phyloP scores from a whole-genome alignment of 2,797 vertebrate species.

The Crocodylus rhombifer region DNA sequence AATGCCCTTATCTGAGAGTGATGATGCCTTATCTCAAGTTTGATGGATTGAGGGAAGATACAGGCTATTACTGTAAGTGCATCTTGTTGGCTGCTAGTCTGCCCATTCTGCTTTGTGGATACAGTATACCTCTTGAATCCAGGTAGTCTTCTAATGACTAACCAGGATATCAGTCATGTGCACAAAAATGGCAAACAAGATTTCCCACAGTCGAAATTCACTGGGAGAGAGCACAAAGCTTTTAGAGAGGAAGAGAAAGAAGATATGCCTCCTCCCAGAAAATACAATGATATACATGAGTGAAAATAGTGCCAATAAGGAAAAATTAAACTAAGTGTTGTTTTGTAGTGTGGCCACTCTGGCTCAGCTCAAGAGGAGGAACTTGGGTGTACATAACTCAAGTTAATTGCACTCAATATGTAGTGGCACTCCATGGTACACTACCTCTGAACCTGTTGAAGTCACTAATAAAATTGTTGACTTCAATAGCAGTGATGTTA shows the following conservation, averaged over 20 bases:
- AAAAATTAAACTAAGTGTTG: not conserved
- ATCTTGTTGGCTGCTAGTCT: not conserved
- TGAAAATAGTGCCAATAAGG: not conserved
- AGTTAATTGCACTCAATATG: not conserved
- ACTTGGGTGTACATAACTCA: not conserved
- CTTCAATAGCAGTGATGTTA: not conserved
- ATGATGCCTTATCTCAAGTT: not conserved
- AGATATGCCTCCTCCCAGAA: not conserved
- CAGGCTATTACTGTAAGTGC: not conserved
- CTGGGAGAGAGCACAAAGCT: no score
- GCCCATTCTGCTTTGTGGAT: not conserved
- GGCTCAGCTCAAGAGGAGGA: not conserved
- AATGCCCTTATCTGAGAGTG: not conserved
- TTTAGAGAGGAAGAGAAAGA: no score
- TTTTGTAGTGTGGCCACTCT: no score
- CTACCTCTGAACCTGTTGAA: not conserved
- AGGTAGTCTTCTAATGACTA: not conserved
- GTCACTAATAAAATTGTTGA: not conserved
- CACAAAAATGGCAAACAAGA: no score
- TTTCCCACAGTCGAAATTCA: no score
- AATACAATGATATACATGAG: not conserved
- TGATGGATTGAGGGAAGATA: not conserved
- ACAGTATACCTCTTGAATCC: not conserved
- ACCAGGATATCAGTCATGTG: not conserved
- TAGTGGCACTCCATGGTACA: not conserved